phyloP scores from a whole-genome alignment of 1,140 invertebrate species.

The Lanistes nyassanus region DNA sequence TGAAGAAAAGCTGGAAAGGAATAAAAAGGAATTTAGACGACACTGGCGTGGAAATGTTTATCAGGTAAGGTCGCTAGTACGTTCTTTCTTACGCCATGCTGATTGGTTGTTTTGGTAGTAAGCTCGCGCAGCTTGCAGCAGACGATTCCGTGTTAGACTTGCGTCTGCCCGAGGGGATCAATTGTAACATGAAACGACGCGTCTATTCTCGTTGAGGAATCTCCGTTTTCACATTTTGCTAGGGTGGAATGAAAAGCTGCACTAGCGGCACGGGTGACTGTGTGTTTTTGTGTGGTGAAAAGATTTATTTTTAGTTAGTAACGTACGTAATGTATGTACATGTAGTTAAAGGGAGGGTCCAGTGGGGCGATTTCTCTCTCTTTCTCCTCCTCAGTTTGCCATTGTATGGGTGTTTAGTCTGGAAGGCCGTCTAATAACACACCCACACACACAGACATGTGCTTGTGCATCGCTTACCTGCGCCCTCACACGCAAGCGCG shows the following conservation, averaged over 20 bases:
- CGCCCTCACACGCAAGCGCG: not conserved
- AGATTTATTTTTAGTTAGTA: too few relatives aligned
- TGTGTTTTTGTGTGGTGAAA: not conserved
- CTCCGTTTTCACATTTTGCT: not conserved
- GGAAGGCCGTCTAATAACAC: not conserved
- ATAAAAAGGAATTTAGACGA: slow-evolving; percentile 59
- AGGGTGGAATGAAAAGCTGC: too few relatives aligned
- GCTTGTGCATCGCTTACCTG: not conserved
- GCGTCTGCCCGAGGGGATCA: not conserved
- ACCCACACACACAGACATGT: too few relatives aligned
- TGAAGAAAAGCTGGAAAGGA: slow-evolving; percentile 65
- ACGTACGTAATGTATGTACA: not conserved
- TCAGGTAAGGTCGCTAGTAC: slow-evolving; percentile 48
- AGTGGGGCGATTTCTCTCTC: not conserved
- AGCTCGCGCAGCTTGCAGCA: not conserved
- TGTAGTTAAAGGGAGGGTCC: not conserved
- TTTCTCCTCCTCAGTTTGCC: not conserved
- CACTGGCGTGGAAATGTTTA: slow-evolving; percentile 63
- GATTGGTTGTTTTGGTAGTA: not conserved
- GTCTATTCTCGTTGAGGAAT: too few relatives aligned
- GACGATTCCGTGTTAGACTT: not conserved
- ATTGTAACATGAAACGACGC: not conserved
- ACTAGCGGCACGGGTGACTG: too few relatives aligned
- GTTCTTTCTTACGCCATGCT: not conserved
- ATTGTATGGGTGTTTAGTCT: not conserved